Conservation (phyloP, 2,888 invertebrate species). For the Orchestes rusci region DNA sequence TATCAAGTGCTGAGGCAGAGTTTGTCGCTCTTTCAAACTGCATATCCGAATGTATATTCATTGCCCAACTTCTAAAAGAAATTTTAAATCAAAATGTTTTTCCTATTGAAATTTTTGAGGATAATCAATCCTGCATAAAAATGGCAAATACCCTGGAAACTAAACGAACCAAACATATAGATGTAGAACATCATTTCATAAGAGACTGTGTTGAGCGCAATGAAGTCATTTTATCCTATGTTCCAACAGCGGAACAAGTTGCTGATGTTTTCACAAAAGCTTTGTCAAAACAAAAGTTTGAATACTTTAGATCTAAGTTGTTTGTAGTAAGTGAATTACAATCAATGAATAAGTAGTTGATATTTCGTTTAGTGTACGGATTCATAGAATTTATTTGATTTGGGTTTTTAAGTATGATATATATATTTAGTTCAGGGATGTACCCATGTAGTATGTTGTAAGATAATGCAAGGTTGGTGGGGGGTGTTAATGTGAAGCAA, state of each 20-base stretch:
- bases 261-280: background rate
- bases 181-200: background rate
- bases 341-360: too few species aligned
- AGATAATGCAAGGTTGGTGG: too few species aligned
- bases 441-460: too few species aligned
- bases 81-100: background rate
- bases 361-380: too few species aligned
- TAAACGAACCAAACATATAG: background rate
- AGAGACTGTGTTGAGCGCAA: background rate
- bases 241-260: background rate
- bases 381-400: too few species aligned
- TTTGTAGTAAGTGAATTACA: too few species aligned
- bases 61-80: background rate
- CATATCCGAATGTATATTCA: background rate
- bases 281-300: background rate
- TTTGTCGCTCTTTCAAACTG: background rate
- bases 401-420: too few species aligned
- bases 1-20: background rate
- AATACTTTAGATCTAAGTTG: background rate
- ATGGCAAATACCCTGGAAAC: background rate
- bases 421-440: too few species aligned
- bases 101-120: background rate
- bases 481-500: too few species aligned
- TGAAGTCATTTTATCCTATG: background rate
- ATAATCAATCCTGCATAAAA: background rate